Percentiles rank a stretch among this genome's conserved stretches.
phyloP scores from a whole-genome alignment of 2,888 invertebrate genomes.

The Coelopa pilipes region DNA sequence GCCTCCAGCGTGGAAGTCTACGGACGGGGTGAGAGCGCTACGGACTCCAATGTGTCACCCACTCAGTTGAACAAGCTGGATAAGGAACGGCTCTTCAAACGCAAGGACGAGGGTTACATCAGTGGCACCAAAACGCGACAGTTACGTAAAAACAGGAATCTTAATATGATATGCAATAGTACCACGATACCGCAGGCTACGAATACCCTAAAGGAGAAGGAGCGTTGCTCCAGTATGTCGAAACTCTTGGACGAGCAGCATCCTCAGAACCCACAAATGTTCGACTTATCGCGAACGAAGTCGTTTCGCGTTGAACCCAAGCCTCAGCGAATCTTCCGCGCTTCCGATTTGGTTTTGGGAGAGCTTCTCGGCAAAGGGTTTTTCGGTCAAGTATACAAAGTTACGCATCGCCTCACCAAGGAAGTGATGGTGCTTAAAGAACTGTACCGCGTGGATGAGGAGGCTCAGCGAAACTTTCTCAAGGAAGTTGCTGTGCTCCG shows the following conservation, averaged over 20 bases:
- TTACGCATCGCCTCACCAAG: constrained; percentile 88
- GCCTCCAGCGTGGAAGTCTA: constrained; percentile 60
- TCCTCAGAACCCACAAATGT: constrained; percentile 64
- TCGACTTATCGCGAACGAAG: constrained; percentile 85
- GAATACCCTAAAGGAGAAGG: constrained; percentile 74
- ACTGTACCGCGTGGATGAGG: constrained; percentile 91
- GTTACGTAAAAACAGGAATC: constrained; percentile 70
- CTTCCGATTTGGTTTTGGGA: constrained; percentile 88
- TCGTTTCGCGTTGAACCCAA: constrained; percentile 79
- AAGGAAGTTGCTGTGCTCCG: constrained; percentile 95
- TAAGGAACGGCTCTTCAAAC: constrained; percentile 64
- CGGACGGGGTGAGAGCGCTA: constrained; percentile 40
- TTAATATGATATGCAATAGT: constrained; percentile 49
- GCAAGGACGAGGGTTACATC: constrained; percentile 68
- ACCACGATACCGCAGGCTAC: constrained; percentile 47
- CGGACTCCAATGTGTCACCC: constrained; percentile 50
- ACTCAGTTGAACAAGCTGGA: constrained; percentile 52
- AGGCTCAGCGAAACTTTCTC: constrained; percentile 92
- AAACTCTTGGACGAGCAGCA: constrained; percentile 80
- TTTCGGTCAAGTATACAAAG: constrained; percentile 92
- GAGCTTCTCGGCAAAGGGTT: constrained; percentile 93
- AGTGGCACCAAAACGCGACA: constrained; percentile 74
- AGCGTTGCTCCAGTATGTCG: constrained; percentile 87
- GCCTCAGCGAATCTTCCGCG: constrained; percentile 82
- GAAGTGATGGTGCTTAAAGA: constrained; percentile 97